Evolutionary conservation across 2,888 invertebrate species (phyloP).

Genomic region (Caenorhabditis imperialis): DNA sequence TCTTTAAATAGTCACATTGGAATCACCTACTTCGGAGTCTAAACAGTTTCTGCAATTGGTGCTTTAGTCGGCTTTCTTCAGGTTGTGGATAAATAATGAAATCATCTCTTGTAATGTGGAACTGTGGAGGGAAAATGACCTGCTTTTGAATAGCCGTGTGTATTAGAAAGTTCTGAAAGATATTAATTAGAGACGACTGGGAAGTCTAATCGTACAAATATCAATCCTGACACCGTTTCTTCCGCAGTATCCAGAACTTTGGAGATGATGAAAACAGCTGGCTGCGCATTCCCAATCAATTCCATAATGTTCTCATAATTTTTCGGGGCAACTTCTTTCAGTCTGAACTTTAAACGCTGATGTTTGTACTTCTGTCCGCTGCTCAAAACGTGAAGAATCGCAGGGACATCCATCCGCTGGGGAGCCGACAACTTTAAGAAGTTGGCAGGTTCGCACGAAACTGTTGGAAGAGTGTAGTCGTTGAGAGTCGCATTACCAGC

Average conservation of each 20-base stretch:
- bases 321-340: constrained; percentile 41
- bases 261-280: constrained; percentile 38
- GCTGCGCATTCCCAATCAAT: constrained; percentile 14
- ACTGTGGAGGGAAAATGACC: constrained; percentile 27
- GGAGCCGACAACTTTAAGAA: constrained; percentile 47
- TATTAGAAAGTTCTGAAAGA: constrained; percentile 46
- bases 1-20: neutral
- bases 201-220: constrained; percentile 17
- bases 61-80: constrained; percentile 3
- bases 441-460: constrained; percentile 27
- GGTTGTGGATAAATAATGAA: constrained; percentile 20
- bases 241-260: constrained; percentile 33
- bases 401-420: constrained; percentile 41
- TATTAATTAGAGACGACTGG: neutral
- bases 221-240: constrained; percentile 12
- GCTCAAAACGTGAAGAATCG: constrained; percentile 21
- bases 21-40: constrained; percentile 14
- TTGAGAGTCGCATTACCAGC: constrained; percentile 45
- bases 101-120: constrained; percentile 13
- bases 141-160: constrained; percentile 33
- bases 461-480: constrained; percentile 25
- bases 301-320: constrained; percentile 31
- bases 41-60: constrained; percentile 6
- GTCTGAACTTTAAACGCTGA: constrained; percentile 28
- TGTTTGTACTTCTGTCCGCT: constrained; percentile 25